Conservation (phyloP, 1,140 invertebrate genomes). For the Bombus superbus region DNA sequence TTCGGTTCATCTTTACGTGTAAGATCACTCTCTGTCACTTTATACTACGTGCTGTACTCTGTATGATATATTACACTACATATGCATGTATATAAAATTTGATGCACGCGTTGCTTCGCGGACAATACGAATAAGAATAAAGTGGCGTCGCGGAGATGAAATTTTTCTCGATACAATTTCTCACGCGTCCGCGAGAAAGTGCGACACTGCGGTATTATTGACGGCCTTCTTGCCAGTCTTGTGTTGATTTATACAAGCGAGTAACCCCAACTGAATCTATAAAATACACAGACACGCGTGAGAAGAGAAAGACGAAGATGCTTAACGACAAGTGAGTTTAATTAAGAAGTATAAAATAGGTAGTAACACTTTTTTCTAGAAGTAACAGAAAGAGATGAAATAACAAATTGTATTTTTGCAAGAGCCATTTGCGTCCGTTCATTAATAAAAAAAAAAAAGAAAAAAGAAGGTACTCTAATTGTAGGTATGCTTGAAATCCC, state of each 20-base stretch:
- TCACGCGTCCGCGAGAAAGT: neutral
- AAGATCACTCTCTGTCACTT: neutral
- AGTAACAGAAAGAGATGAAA: constrained; percentile 43
- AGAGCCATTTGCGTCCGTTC: constrained; percentile 63
- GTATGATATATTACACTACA: neutral
- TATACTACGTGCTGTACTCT: neutral
- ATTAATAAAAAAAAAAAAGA: constrained; percentile 53
- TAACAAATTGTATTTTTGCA: constrained; percentile 68
- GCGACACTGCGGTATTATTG: neutral
- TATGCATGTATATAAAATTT: neutral
- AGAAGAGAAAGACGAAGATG: constrained; percentile 10
- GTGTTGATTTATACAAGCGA: neutral
- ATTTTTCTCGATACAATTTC: constrained; percentile 3
- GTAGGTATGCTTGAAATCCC: constrained; percentile 38
- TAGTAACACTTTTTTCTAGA: constrained; percentile 58
- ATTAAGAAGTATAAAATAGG: constrained; percentile 45
- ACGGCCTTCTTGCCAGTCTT: constrained; percentile 62
- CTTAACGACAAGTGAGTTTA: constrained; percentile 40
- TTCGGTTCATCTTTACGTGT: neutral
- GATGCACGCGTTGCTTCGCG: neutral
- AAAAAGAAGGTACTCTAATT: constrained; percentile 30
- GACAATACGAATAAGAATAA: no score
- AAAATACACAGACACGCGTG: neutral
- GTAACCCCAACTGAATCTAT: constrained; percentile 9
- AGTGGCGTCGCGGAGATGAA: neutral